Evolutionary conservation across 1,140 invertebrate genomes (phyloP), one percentile per base, ranked within the genome.

Genomic region (Ooceraea biroi): DNA sequence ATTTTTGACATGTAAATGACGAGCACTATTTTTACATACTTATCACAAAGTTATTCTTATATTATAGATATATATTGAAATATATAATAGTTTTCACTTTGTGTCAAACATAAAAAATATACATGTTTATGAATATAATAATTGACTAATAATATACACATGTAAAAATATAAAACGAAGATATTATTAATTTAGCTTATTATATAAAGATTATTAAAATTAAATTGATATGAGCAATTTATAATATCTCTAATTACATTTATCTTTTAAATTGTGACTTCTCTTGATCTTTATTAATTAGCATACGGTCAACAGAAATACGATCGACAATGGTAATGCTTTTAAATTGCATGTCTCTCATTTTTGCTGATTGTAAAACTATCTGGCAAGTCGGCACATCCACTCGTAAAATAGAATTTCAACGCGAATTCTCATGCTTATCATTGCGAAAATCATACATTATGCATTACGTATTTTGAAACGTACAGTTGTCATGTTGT

Each of bases 401-500:
- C n/a, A 10, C 8, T 0, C 27, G 25, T 44, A 60, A 61, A 80
- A 69, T 44, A 27, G 0, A 63, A 48, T 48, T 57, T 82, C 17
- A 58, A 27, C 10, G 11, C 25, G 17, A 14, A 19, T 82, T 46
- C 11, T 14, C 11, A 5, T n/a, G 27, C 12, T 25, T 73, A 3
- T 58, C 2, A 82, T 71, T 12, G 22, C 0, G 0, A 48, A 48
- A 60, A 73, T 60, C 1, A 19, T 5, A 48, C 3, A 22, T 71
- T 27, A 73, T 10, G 41, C 7, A 36, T 36, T 41, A 0, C 8
- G 3, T 27, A 36, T 36, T 36, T 3, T 50, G 4, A 52, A 76
- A 41, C 22, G 3, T 76, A 22, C 25, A 8, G 0, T 4, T 77
- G 65, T 77, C 72, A 86, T 19, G 80, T 72, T 50, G 55, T 19